Evolutionary conservation across 2,888 invertebrate genomes (phyloP), one percentile per base, ranked within the genome.

Genomic region (Ophion costatus): DNA sequence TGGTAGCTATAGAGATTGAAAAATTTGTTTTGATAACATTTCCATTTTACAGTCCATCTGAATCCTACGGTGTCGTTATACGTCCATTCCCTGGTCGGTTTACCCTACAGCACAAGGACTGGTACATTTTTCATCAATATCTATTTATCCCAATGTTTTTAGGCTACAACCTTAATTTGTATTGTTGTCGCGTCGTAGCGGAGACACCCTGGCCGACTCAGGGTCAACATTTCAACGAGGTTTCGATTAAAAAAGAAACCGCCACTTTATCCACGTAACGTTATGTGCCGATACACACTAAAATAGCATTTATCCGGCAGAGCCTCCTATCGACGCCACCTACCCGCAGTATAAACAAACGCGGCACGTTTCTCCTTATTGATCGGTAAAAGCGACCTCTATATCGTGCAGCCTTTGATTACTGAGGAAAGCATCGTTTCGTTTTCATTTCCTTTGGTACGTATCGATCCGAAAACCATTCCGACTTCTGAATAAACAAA

Each of bases 401-500:
- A 29, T 63, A 74, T 80, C 57, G 42, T 64, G 33, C 29, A 71
- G 33, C 24, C 79, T 80, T 66, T 73, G 73, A 80, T 80, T 80
- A 57, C 42, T 74, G 22, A 74, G 57, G 61, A 67, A 61, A 74
- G 67, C 74, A 61, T 29, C 80, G 59, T 61, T 80, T 66, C 80
- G 57, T 66, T 80, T 73, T 73, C 73, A 73, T 80, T 80, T 80
- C 57, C 80, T 64, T 57, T 38, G 73, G 51, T 56, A 56, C 33
- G 57, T 73, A 80, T 80, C 73, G 71, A 80, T 73, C 73, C 73
- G 45, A 79, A 79, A 70, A 79, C 79, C 70, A 24, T 71, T 64
- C 11, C 63, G 51, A 71, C 61, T 79, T 66, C 64, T 73, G 80
- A 73, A 80, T 73, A 80, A 80, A 80, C 80, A 73, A 73, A 66